Evolutionary conservation across 2,888 invertebrate species (phyloP), one percentile per base, ranked within the genome.

Genomic region (Formica aserva): DNA sequence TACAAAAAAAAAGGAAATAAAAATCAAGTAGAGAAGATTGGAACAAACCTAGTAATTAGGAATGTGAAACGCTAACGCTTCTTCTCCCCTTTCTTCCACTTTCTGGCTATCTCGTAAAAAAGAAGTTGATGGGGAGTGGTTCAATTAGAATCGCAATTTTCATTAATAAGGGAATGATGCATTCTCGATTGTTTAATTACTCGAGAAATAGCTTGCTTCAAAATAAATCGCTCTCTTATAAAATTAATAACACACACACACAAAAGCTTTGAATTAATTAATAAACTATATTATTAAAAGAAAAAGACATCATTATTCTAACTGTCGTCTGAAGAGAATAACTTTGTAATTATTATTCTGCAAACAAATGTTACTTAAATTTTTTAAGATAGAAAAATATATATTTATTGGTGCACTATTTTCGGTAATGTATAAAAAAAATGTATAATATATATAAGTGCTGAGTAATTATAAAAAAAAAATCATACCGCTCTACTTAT

Each of bases 21-120:
- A 22, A 38, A 55, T 32, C 26, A 13, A 62, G 22, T 11, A 8
- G 11, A 22, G 29, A 9, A 62, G 57, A 65, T 52, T 29, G 81
- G 77, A 55, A 75, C 62, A 85, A 76, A 69, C 55, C 52, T 62
- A 76, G 84, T 89, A 87, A 88, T 88, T 88, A 88, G 78, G 82
- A 86, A 65, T 74, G 83, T 74, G 82, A 82, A 57, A 52, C 65
- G 45, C 80, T 57, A 11, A 41, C 13, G 3, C 11, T 41, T 11
- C 8, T 35, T 85, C 77, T 69, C 82, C 76, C 65, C 65, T 32
- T 29, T 15, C 69, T 22, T 26, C 22, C 15, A 18, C 18, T 26
- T 6, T 35, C 15, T 15, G 1, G 41, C 13, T 29, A 18, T 9
- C 35, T 26, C 66, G 35, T 15, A n/a, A 65, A 63, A 18, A 62